phyloP scores from a whole-genome alignment of 2,888 invertebrate genomes.

The Schizaphis graminum region DNA sequence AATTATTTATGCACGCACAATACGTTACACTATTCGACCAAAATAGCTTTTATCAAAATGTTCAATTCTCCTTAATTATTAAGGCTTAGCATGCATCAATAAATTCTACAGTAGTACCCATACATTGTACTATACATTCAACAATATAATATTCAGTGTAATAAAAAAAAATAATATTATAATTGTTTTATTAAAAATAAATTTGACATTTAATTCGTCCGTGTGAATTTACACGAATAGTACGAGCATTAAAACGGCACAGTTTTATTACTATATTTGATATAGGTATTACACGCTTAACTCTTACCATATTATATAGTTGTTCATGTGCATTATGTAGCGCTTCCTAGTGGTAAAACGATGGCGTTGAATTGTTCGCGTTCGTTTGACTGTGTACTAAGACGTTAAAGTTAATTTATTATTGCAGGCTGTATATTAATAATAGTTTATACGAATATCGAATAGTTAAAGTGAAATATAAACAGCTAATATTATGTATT shows the following conservation, averaged over 20 bases:
- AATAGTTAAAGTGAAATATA: not conserved
- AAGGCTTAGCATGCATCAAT: not conserved
- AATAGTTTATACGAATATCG: not conserved
- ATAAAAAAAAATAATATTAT: not conserved
- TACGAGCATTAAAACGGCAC: not conserved
- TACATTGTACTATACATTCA: too few species aligned
- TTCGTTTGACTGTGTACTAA: not conserved
- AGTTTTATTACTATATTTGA: not conserved
- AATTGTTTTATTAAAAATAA: not conserved
- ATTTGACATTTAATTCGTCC: not conserved
- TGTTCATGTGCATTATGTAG: constrained; percentile 8
- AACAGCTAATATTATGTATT: not conserved
- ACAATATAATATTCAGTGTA: not conserved
- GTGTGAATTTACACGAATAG: not conserved
- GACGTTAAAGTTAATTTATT: not conserved
- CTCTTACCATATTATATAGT: not conserved
- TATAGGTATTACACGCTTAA: not conserved
- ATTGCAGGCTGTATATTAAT: not conserved
- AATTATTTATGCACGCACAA: not conserved
- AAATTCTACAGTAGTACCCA: not conserved
- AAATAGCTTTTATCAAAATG: not conserved
- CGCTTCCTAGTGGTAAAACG: constrained; percentile 57
- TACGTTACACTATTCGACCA: not conserved
- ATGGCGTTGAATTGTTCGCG: not conserved
- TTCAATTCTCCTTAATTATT: not conserved